Evolutionary conservation across 2,797 vertebrate genomes (phyloP), one percentile per base, ranked within the genome.

Genomic region (Syncerus caffer): DNA sequence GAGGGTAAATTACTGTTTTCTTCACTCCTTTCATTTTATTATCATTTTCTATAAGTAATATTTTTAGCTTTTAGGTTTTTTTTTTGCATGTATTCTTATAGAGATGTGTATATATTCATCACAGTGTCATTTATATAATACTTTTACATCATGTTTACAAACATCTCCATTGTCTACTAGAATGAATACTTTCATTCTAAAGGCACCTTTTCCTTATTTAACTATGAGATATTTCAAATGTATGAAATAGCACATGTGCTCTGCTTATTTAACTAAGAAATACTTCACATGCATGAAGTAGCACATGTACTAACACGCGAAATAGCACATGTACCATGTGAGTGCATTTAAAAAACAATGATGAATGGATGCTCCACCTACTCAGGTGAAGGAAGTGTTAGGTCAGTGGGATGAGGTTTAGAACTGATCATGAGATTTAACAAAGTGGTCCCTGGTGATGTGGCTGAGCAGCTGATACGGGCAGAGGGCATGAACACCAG

Each of bases 181-280:
- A n/a, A 29, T 6, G 16, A 57, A 21, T 2, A 3, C 5, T 31
- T n/a, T 71, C 13, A 3, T 57, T 53, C 7, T 12, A 67, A 34
- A 67, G 7, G 45, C 6, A 2, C 51, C 1, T 62, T 62, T 71
- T 58, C 42, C 84, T 71, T 8, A 27, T 27, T 21, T 21, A 38
- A 6, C 38, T 11, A 15, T 14, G 93, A 45, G 53, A 3, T 10
- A 23, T 34, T 27, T 58, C 89, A 11, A 14, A 15, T 4, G 12
- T 4, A 11, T 16, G 5, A 45, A 60, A n/a, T 2, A 42, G 38
- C 3, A 0, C 1, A 0, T 42, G 38, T 23, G 34, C 34, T 74
- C 21, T 74, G 67, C 19, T 38, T 71, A 38, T 38, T 71, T 71
- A 38, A 38, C n/a, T 38, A 71, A 71, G 64, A 71, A 71, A 38